These are phyloP conservation scores for Drosophila murphyi DNA, from an alignment of 1,140 invertebrate species.

Conservation along the genomic window DNA sequence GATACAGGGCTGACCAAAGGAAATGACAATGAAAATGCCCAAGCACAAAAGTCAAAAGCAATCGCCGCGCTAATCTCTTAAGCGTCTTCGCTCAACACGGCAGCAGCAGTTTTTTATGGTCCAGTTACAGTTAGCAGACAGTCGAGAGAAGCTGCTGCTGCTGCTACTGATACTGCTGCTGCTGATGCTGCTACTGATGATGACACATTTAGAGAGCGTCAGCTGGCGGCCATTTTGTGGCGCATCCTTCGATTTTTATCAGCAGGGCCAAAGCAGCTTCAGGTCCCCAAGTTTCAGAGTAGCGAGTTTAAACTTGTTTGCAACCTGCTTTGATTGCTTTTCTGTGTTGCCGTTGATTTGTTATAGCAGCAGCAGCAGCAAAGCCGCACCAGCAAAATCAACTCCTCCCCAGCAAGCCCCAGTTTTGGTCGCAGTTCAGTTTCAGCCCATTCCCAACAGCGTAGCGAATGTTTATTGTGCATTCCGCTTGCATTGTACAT, in stretches of 20 bases:
- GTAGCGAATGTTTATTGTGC: conserved; percentile 81
- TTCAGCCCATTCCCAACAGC: conserved; percentile 31
- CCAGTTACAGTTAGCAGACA: conserved; percentile 44
- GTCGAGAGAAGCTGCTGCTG: not conserved
- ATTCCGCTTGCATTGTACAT: conserved; percentile 80
- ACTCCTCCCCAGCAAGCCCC: conserved; percentile 8
- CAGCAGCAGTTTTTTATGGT: conserved; percentile 22
- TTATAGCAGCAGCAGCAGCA: conserved; percentile 12
- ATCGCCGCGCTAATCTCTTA: conserved; percentile 43
- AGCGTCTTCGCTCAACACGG: conserved; percentile 20
- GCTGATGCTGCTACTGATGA: conserved; percentile 8
- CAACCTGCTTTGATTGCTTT: conserved; percentile 82
- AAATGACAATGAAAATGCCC: conserved; percentile 76
- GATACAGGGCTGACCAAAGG: conserved; percentile 38
- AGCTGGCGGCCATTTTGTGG: conserved; percentile 48
- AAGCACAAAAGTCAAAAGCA: conserved; percentile 35
- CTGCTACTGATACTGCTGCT: not conserved
- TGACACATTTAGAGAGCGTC: conserved; percentile 50
- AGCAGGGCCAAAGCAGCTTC: conserved; percentile 26
- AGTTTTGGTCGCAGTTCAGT: conserved; percentile 14
- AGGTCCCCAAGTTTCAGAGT: not conserved
- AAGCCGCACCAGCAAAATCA: conserved; percentile 12
- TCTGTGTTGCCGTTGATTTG: conserved; percentile 55
- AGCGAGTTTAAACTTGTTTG: conserved; percentile 63
- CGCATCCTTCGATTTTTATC: conserved; percentile 56